Percentiles rank a stretch among this genome's conserved stretches.
Evolutionary conservation across 2,888 invertebrate genomes (phyloP).

Genomic region (Temnothorax rugatulus): DNA sequence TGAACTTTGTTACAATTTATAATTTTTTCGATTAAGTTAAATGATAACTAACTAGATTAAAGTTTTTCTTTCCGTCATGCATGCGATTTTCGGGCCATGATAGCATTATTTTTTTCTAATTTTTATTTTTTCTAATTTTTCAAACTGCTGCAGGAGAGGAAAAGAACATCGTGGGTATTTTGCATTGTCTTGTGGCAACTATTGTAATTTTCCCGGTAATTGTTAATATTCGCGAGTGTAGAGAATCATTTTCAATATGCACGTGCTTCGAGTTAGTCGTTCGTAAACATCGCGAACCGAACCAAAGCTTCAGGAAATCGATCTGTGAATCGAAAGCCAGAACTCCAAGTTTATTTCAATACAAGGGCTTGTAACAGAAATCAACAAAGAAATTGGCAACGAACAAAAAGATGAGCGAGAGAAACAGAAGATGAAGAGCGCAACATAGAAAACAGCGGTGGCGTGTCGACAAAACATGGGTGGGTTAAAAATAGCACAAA

Average conservation of each 20-base stretch:
- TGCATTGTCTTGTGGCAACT: neutral
- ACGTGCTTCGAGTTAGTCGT: neutral
- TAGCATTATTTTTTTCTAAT: neutral
- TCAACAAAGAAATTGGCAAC: neutral
- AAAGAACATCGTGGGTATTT: neutral
- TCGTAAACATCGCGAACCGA: neutral
- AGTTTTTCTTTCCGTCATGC: neutral
- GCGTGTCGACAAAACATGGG: constrained; percentile 61
- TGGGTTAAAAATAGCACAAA: constrained; percentile 75
- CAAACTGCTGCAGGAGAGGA: neutral
- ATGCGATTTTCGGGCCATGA: neutral
- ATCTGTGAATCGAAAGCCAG: neutral
- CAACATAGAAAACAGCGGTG: constrained; percentile 51
- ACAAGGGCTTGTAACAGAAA: neutral
- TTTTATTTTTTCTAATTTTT: neutral
- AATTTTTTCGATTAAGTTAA: constrained; percentile 1
- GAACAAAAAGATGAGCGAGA: neutral
- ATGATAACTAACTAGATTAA: neutral
- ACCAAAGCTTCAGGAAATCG: neutral
- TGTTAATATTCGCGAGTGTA: neutral
- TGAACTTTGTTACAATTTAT: neutral
- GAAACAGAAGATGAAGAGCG: constrained; percentile 4
- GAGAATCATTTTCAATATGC: neutral
- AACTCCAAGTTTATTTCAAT: constrained; percentile 7
- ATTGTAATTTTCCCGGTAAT: neutral